Conservation (phyloP, 2,888 invertebrate genomes). For the Elmis aenea region DNA sequence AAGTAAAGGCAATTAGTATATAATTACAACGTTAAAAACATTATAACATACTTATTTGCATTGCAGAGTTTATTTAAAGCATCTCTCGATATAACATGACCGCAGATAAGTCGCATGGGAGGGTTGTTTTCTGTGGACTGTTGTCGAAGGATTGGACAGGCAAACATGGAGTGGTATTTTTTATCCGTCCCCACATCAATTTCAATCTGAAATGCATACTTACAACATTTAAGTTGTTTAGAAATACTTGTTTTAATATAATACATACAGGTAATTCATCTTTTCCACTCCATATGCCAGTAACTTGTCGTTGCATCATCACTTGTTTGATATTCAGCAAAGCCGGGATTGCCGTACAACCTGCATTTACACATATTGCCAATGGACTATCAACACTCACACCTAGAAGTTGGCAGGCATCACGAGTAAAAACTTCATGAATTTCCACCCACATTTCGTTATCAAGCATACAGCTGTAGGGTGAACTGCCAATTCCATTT, state of each 20-base stretch:
- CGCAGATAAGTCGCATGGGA: slow-evolving; percentile 94
- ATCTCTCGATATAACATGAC: slow-evolving; percentile 96
- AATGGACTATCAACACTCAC: slow-evolving; percentile 87
- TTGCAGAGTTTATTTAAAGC: slow-evolving; percentile 92
- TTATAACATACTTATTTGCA: slow-evolving; percentile 74
- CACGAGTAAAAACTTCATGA: slow-evolving; percentile 84
- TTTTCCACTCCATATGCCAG: slow-evolving; percentile 89
- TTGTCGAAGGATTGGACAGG: slow-evolving; percentile 96
- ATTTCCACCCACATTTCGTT: slow-evolving; percentile 79
- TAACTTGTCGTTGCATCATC: slow-evolving; percentile 83
- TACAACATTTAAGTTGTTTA: background rate
- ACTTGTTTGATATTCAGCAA: slow-evolving; percentile 90
- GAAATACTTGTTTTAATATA: background rate
- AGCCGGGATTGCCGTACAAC: slow-evolving; percentile 90
- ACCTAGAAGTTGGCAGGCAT: slow-evolving; percentile 87
- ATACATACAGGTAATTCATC: slow-evolving; percentile 88
- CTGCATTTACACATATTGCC: slow-evolving; percentile 88
- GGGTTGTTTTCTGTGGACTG: slow-evolving; percentile 95
- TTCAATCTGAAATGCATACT: slow-evolving; percentile 67
- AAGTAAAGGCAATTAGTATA: slow-evolving; percentile 32
- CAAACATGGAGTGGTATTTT: slow-evolving; percentile 96
- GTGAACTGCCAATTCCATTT: slow-evolving; percentile 72
- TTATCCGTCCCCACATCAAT: slow-evolving; percentile 88
- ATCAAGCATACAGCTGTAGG: slow-evolving; percentile 71
- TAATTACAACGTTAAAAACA: background rate